Percentiles rank a stretch among this genome's conserved stretches.
phyloP scores from a whole-genome alignment of 2,888 invertebrate genomes.

The Lithophane leautieri region DNA sequence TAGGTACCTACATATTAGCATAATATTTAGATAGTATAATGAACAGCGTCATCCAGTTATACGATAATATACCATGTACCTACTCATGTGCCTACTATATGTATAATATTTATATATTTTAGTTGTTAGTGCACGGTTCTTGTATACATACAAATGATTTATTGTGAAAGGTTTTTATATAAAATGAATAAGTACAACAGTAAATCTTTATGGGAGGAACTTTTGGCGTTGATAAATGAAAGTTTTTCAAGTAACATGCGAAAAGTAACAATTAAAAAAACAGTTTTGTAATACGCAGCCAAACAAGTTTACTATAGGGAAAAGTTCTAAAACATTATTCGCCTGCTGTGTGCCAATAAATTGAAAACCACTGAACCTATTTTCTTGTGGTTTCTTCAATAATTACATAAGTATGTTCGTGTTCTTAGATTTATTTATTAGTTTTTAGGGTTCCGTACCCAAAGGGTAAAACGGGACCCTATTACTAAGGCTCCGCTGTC shows the following conservation, averaged over 20 bases:
- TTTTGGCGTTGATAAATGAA: constrained; percentile 19
- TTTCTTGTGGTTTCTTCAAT: neutral
- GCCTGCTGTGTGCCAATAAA: neutral
- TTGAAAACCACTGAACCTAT: constrained; percentile 13
- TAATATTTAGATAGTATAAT: constrained; percentile 67
- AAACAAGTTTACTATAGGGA: neutral
- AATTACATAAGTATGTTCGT: neutral
- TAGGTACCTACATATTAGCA: constrained; percentile 58
- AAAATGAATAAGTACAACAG: constrained; percentile 24
- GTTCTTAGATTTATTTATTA: neutral
- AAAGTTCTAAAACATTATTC: neutral
- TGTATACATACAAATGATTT: constrained; percentile 15
- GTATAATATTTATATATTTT: constrained; percentile 12
- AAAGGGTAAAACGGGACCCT: too few relatives aligned
- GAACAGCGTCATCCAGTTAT: constrained; percentile 56
- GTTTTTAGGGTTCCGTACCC: too few relatives aligned
- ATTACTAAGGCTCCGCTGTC: too few relatives aligned
- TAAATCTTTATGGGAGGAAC: neutral
- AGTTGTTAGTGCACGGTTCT: constrained; percentile 4
- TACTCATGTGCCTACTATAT: constrained; percentile 13
- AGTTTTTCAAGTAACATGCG: neutral
- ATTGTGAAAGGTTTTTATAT: constrained; percentile 29
- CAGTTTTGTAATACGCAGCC: neutral
- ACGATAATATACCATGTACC: constrained; percentile 55
- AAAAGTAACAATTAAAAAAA: neutral